Percentiles rank a stretch among this genome's conserved stretches.
These are phyloP conservation scores for Drosophila sproati DNA, from an alignment of 1,140 invertebrate species.

Conservation along the genomic window DNA sequence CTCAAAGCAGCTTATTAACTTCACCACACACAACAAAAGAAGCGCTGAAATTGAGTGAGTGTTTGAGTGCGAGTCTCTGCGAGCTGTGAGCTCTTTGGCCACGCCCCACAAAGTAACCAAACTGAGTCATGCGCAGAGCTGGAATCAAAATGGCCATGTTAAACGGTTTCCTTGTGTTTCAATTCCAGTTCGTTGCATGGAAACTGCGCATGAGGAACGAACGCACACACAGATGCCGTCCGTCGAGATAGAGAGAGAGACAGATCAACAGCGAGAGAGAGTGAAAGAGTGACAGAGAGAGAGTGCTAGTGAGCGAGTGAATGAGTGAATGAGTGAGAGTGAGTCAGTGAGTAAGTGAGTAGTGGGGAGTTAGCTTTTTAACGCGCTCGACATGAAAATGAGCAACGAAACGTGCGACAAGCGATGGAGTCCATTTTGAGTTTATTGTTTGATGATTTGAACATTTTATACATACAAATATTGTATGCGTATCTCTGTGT, in stretches of 20 bases:
- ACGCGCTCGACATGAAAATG: conserved; percentile 83
- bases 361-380: conserved; percentile 67
- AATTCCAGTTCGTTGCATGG: conserved; percentile 56
- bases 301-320: conserved; percentile 8
- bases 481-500: conserved; percentile 6
- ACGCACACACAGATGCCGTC: background rate
- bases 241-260: background rate
- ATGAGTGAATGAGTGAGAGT: conserved; percentile 19
- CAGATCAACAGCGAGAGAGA: conserved; percentile 5
- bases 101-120: conserved; percentile 40
- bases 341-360: conserved; percentile 12
- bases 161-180: conserved; percentile 30
- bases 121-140: conserved; percentile 59
- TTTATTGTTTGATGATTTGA: conserved; percentile 85
- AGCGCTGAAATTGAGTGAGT: conserved; percentile 32
- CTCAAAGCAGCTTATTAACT: conserved; percentile 50
- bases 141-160: conserved; percentile 60
- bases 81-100: conserved; percentile 16
- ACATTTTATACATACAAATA: conserved; percentile 78
- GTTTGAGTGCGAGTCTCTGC: conserved; percentile 27
- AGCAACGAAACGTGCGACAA: conserved; percentile 80
- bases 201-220: conserved; percentile 41
- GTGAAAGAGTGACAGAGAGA: conserved; percentile 18
- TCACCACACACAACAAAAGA: conserved; percentile 52
- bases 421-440: conserved; percentile 85